Conservation (phyloP, 2,113 vertebrate genomes). For the Ia io region DNA sequence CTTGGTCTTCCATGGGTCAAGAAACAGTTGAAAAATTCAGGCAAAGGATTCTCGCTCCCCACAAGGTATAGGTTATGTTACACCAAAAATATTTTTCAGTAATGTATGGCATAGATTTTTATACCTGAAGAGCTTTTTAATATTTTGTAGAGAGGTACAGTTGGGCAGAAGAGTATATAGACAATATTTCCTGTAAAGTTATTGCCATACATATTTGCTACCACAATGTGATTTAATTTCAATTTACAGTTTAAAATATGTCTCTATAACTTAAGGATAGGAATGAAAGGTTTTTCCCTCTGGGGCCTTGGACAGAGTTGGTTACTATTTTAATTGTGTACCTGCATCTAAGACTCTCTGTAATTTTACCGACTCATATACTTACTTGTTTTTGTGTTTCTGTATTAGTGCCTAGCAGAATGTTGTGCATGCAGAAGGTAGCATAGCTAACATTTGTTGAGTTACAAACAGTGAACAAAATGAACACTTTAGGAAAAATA, state of each 20-base stretch:
- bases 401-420: neutral
- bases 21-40: constrained; percentile 93
- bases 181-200: neutral
- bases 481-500: neutral
- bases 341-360: neutral
- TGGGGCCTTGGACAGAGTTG: neutral
- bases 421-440: neutral
- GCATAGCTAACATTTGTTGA: neutral
- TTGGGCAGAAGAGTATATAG: neutral
- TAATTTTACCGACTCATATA: neutral
- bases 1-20: constrained; percentile 89
- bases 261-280: neutral
- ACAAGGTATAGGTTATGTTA: constrained; percentile 85
- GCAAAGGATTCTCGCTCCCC: constrained; percentile 90
- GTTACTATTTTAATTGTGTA: neutral
- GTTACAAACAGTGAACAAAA: neutral
- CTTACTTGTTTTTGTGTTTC: neutral
- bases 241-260: neutral
- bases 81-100: neutral
- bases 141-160: neutral
- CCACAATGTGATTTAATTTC: neutral
- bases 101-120: neutral
- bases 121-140: neutral
- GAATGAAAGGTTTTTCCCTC: neutral
- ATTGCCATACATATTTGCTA: neutral